Evolutionary conservation across 2,113 vertebrate genomes (phyloP), one percentile per base, ranked within the genome.

Genomic region (Macrotus californicus): DNA sequence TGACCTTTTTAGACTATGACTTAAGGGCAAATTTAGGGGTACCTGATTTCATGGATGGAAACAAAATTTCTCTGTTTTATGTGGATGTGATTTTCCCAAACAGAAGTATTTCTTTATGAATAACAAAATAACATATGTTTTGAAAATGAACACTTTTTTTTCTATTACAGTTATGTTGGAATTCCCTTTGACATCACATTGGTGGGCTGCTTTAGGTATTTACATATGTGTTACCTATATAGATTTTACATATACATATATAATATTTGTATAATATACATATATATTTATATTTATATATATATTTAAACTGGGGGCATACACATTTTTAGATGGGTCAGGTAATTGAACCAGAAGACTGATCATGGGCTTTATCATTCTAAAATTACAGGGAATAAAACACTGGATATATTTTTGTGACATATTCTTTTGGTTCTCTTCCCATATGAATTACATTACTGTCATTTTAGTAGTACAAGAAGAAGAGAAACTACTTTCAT

Each of bases 181-280:
- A 98, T 99, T 99, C 76, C 99, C 98, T n/a, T 92, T 98, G 96
- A 98, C 97, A 75, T 98, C 98, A 97, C 98, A 99, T 94, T 99
- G 99, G 99, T 99, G 99, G 99, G 96, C 98, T 95, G 99, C 98
- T 91, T 97, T 99, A 98, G 98, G 98, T 99, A 98, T 80, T 82
- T 73, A 21, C 43, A 19, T 0, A 48, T 36, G 7, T 39, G 2
- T 19, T 9, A 61, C 19, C 22, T n/a, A 52, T 79, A 73, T 79
- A 41, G n/a, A 50, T 77, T 41, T 41, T 66, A 64, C 54, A n/a
- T 82, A 43, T n/a, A 14, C 56, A 48, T 22, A 39, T n/a, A 69
- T 79, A 39, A 16, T 9, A 52, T 41, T 31, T 82, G 36, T 56
- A 26, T 39, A 43, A 82, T 67, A 67, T 75, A 87, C 56, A 48